A percentile compares a stretch with the other conserved stretches of the same genome.
phyloP scores from a whole-genome alignment of 2,113 vertebrate genomes.

The Campylomormyrus numenius region DNA sequence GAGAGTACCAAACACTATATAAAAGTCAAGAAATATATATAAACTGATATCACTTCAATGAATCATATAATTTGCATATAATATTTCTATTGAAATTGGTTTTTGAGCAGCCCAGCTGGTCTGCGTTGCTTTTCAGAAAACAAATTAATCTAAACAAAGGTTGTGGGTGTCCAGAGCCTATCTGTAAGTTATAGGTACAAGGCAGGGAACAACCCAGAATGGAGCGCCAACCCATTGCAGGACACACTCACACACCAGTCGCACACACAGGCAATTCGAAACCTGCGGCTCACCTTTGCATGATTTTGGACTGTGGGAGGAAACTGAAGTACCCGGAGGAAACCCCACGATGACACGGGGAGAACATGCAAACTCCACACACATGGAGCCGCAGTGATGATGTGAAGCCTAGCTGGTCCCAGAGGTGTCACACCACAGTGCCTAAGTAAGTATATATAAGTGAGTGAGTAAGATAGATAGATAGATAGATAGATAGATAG shows the following conservation, averaged over 20 bases:
- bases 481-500: background rate
- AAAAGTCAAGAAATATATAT: background rate
- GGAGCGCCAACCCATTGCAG: background rate
- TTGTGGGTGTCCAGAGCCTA: background rate
- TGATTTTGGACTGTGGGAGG: background rate
- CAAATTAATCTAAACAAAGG: background rate
- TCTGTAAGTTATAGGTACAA: background rate
- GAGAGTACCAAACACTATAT: background rate
- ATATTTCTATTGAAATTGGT: background rate
- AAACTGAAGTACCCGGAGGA: background rate
- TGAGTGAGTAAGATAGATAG: background rate
- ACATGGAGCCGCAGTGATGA: background rate
- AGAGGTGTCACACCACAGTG: background rate
- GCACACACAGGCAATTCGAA: background rate
- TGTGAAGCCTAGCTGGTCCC: background rate
- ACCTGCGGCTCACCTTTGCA: background rate
- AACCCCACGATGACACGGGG: background rate
- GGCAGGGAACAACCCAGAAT: background rate
- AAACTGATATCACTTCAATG: background rate
- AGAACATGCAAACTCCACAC: background rate
- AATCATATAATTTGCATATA: background rate
- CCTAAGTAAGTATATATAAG: background rate
- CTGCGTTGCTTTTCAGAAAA: background rate
- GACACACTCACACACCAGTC: background rate
- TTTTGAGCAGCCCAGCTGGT: background rate